Evolutionary conservation across 1,140 invertebrate genomes (phyloP), one percentile per base, ranked within the genome.

Genomic region (Hydropsyche tenuis): DNA sequence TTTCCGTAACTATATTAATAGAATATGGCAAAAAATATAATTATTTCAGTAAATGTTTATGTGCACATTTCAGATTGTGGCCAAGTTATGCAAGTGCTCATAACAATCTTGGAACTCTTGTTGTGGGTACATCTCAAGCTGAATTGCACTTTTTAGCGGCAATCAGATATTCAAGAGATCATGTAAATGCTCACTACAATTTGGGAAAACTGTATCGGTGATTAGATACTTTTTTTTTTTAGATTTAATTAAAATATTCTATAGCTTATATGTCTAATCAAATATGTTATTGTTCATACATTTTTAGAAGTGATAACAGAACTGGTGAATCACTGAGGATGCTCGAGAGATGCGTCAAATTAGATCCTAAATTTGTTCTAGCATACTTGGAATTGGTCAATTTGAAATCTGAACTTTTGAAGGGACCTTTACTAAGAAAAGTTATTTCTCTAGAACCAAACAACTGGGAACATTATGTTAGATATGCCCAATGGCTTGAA

Each of bases 101-200:
- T 81, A 96, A 96, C 81, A 96, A 96, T 84, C 87, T 96, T 27
- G 94, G 93, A 12, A 94, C 93, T 0, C 80, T 95, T 70, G 87
- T 95, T 60, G 83, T 85, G 12, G 89, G 90, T 45, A 81, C 83
- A 4, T 85, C 86, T 6, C 87, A 90, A 78, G 92, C 94, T 2
- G 92, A 94, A 80, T 80, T 86, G 60, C 92, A 94, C 80, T 96
- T 94, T 83, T 82, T 91, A 72, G 86, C 89, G 27, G 93, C 94
- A 0, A 90, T 96, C 51, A 85, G 87, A 30, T 90, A 92, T 73
- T 90, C 92, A 75, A 88, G 91, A 0, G 86, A 89, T 69, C 94
- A 96, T 79, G 89, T 93, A 16, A 93, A 93, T 79, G 94, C 94
- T 53, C 90, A 94, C 80, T 95, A 93, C 80, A 96, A 96, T 83